Evolutionary conservation across 2,797 vertebrate genomes (phyloP).

Genomic region (Emys orbicularis): DNA sequence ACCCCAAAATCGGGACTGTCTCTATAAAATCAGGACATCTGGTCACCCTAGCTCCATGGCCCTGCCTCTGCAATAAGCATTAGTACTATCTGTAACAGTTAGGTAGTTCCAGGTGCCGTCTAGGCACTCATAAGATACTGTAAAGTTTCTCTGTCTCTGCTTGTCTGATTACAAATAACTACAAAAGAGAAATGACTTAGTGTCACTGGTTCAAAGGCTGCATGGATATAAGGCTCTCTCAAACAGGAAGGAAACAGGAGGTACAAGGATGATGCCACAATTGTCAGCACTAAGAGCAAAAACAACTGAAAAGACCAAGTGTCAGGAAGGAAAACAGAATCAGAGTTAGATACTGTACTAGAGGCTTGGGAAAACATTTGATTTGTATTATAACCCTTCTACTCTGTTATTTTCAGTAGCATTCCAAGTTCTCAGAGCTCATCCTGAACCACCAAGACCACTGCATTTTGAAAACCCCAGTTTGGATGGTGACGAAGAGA

Average conservation of each 20-base stretch:
- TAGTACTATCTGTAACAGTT: neutral
- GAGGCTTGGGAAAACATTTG: constrained; percentile 31
- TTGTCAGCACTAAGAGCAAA: constrained; percentile 34
- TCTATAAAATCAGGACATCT: too few species aligned
- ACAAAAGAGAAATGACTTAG: neutral
- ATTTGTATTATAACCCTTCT: neutral
- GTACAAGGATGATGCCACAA: neutral
- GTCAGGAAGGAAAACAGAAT: fast-evolving
- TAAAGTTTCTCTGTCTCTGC: neutral
- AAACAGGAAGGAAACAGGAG: constrained; percentile 48
- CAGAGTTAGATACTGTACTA: neutral
- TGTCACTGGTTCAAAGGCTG: constrained; percentile 18
- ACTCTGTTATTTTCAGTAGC: neutral
- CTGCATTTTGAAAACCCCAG: neutral
- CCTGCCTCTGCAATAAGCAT: constrained; percentile 19
- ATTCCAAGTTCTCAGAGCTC: constrained; percentile 53
- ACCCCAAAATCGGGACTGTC: too few species aligned
- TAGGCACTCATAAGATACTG: neutral
- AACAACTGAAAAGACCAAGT: neutral
- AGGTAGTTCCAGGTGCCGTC: constrained; percentile 65
- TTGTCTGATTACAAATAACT: constrained; percentile 44
- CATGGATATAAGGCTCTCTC: neutral
- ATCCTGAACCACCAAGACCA: constrained; percentile 47
- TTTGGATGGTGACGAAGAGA: constrained; percentile 60
- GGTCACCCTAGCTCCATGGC: too few species aligned